Conservation (phyloP, 1,140 invertebrate genomes). For the Argopecten irradians region DNA sequence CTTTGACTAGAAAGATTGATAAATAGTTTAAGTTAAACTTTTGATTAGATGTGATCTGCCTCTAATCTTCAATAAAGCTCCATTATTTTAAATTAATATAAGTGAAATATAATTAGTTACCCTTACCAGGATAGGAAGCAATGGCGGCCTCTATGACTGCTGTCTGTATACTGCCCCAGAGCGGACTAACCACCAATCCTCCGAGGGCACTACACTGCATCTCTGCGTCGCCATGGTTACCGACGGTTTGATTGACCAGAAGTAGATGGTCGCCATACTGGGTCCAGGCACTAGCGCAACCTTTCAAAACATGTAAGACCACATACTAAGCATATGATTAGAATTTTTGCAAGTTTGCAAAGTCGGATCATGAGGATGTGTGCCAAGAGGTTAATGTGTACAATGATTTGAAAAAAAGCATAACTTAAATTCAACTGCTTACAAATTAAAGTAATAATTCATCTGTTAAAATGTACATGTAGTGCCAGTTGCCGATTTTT, state of each 20-base stretch:
- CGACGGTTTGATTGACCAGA: not conserved
- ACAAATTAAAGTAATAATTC: too few species aligned
- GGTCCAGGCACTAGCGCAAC: not conserved
- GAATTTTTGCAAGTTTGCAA: too few species aligned
- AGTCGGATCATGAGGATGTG: too few species aligned
- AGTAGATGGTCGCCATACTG: not conserved
- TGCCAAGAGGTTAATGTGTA: too few species aligned
- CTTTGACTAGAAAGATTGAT: not conserved
- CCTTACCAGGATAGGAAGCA: not conserved
- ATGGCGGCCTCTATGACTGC: not conserved
- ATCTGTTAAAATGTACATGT: too few species aligned
- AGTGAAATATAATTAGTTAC: not conserved
- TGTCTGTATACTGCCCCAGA: not conserved
- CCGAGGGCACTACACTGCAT: not conserved
- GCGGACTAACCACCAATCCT: not conserved
- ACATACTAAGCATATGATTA: too few species aligned
- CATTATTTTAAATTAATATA: not conserved
- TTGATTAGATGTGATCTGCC: too few species aligned
- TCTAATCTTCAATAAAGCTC: not conserved
- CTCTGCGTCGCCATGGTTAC: not conserved
- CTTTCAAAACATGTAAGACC: not conserved
- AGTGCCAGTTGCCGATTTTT: too few species aligned
- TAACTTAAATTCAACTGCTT: too few species aligned
- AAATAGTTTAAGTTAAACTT: too few species aligned
- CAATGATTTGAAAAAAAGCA: too few species aligned